Conservation (phyloP, 2,888 invertebrate genomes). For the Stenodera caucasica region DNA sequence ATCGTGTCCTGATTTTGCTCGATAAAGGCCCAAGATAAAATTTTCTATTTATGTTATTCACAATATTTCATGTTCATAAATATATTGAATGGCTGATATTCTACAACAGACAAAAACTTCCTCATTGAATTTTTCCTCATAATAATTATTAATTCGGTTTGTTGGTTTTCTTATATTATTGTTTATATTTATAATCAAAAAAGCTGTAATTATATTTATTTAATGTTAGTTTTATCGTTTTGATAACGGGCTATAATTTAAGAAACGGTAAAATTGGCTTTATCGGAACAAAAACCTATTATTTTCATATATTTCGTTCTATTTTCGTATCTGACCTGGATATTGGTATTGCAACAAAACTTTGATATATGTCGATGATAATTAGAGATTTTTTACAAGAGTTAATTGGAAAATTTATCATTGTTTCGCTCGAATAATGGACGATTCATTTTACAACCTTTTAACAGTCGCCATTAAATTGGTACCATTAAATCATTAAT, state of each 20-base stretch:
- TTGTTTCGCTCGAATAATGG: background rate
- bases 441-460: no score
- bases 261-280: background rate
- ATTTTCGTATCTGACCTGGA: background rate
- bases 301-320: background rate
- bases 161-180: background rate
- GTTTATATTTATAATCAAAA: background rate
- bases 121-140: background rate
- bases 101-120: background rate
- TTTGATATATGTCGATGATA: no score
- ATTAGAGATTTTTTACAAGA: no score
- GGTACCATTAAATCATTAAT: no score
- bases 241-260: background rate
- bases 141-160: background rate
- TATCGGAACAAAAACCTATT: background rate
- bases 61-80: no score
- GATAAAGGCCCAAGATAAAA: background rate
- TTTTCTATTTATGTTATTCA: no score
- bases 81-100: background rate
- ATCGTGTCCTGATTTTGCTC: background rate
- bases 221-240: background rate
- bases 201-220: slow-evolving; percentile 1
- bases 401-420: background rate
- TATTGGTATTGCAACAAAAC: no score
- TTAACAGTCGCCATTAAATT: no score